A percentile compares a stretch with the other conserved stretches of the same genome.
Evolutionary conservation across 2,888 invertebrate genomes (phyloP).

Genomic region (Harpalus rubripes): DNA sequence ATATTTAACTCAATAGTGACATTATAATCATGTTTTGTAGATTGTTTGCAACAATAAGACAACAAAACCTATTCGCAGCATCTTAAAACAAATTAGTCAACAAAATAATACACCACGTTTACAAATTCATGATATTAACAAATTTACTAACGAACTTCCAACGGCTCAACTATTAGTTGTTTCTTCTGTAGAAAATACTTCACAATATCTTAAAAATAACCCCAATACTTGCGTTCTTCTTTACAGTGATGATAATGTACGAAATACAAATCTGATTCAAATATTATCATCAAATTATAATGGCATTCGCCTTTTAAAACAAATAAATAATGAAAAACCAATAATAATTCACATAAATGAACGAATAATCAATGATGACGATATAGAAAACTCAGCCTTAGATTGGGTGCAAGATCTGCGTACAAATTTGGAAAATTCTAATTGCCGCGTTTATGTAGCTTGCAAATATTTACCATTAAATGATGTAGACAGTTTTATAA

Average conservation of each 20-base stretch:
- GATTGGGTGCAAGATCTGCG: conserved; percentile 30
- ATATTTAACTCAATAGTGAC: not conserved
- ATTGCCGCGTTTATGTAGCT: conserved; percentile 54
- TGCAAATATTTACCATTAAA: conserved; percentile 50
- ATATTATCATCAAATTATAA: not conserved
- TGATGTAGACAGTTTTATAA: conserved; percentile 63
- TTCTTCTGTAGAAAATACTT: not conserved
- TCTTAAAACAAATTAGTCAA: not conserved
- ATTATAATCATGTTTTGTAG: not conserved
- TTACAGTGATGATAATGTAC: not conserved
- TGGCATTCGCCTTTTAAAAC: not conserved
- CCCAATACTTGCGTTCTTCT: conserved; percentile 1
- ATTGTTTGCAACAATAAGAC: not conserved
- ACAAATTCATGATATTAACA: not conserved
- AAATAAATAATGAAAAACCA: conserved; percentile 13
- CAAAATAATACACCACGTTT: conserved; percentile 1
- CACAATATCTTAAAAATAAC: conserved; percentile 11
- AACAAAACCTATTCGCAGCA: not conserved
- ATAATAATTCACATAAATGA: conserved; percentile 10
- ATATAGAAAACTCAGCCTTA: not conserved
- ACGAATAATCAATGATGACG: not conserved
- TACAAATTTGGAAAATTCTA: not conserved
- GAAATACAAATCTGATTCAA: conserved; percentile 17
- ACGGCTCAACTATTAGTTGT: not conserved
- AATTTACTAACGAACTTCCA: not conserved